Base-by-base conservation (phyloP, 1,140 invertebrate genomes). In the Polypedilum pembai region DNA sequence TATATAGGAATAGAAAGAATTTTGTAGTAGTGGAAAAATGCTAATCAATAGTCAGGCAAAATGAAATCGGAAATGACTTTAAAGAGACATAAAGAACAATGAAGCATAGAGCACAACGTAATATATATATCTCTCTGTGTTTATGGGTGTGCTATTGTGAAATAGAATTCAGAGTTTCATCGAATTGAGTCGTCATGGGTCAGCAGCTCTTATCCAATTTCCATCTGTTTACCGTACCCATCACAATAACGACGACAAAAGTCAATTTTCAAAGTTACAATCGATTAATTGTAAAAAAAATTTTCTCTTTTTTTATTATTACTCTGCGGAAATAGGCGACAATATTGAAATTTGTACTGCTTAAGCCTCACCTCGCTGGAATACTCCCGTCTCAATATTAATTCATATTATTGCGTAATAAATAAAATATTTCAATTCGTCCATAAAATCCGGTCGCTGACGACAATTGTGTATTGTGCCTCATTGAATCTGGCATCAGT, bases 301-400 rank as follows among this genome's bases (percentile, higher is more conserved):
- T n/a, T n/a, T n/a, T n/a, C n/a, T n/a, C n/a, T 56, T 56, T 56
- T 56, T 56, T 12, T 56, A 56, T 15, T n/a, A n/a, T 56, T 56
- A 15, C 45, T 56, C 41, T 56, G n/a, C 65, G 65, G 65, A 69
- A 69, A 69, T 69, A 69, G 65, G 65, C 17, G 65, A 69, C 65
- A 69, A 69, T 69, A 69, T 69, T 69, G 65, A 69, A 18, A 12
- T 56, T 56, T 56, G 45, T 56, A 12, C 45, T 12, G n/a, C n/a
- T 56, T 4, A 33, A 33, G 45, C 45, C 45, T 56, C 45, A 56
- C 45, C 45, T 56, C 45, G 12, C 45, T 56, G 12, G 45, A 56
- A n/a, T 56, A 12, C 45, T 56, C n/a, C 45, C 4, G 45, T n/a
- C n/a, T n/a, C 12, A 56, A 56, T 12, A 56, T 56, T 56, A 56